Evolutionary conservation across 2,888 invertebrate genomes (phyloP).

Genomic region (Drosophila algonquin): DNA sequence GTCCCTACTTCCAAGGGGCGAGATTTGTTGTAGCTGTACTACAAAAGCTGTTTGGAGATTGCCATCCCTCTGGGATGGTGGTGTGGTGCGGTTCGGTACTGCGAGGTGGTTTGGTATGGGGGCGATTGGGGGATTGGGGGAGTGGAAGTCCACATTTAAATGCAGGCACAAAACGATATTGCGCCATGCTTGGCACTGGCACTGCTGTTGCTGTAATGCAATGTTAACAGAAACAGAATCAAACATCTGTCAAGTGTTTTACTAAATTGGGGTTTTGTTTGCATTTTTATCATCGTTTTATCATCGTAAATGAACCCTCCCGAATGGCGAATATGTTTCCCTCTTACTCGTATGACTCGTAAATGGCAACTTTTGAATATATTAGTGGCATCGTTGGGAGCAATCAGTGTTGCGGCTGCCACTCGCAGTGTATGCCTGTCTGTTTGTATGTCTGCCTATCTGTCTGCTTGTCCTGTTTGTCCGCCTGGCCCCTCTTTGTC

Average conservation of each 20-base stretch:
- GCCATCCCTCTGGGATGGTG: conserved; percentile 60
- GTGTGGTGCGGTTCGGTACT: not conserved
- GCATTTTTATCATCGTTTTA: conserved; percentile 57
- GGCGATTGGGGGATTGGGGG: not conserved
- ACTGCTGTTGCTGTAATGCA: conserved; percentile 52
- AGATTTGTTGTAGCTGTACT: conserved; percentile 69
- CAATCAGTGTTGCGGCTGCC: conserved; percentile 64
- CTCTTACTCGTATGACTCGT: conserved; percentile 15
- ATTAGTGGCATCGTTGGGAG: conserved; percentile 70
- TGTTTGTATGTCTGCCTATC: conserved; percentile 20
- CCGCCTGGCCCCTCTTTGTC: not conserved
- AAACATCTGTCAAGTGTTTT: conserved; percentile 68
- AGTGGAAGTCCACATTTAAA: conserved; percentile 35
- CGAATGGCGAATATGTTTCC: conserved; percentile 53
- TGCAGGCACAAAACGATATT: conserved; percentile 56
- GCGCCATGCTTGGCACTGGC: conserved; percentile 45
- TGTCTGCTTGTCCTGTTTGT: conserved; percentile 3
- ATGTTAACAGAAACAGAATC: conserved; percentile 57
- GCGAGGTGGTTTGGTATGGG: not conserved
- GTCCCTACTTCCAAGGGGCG: conserved; percentile 20
- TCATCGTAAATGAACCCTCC: conserved; percentile 58
- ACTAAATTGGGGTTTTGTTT: conserved; percentile 63
- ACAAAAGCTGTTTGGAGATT: conserved; percentile 63
- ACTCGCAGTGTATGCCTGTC: conserved; percentile 47
- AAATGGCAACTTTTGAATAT: conserved; percentile 69